Conservation (phyloP, 2,888 invertebrate genomes). For the Eilema caniola region DNA sequence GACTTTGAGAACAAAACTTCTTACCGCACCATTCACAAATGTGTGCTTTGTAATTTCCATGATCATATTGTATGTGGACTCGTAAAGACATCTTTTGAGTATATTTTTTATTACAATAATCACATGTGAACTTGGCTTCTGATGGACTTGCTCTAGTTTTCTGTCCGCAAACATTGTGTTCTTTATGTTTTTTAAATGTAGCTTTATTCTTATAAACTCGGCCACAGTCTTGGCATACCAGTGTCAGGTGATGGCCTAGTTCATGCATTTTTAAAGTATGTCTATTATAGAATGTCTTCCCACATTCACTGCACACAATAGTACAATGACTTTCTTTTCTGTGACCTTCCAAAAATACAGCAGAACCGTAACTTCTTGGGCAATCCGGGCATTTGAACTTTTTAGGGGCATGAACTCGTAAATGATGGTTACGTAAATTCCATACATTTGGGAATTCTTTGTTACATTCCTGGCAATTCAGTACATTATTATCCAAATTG, state of each 20-base stretch:
- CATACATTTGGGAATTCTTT: slow-evolving; percentile 59
- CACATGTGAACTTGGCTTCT: slow-evolving; percentile 72
- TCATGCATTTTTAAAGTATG: slow-evolving; percentile 70
- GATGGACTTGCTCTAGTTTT: slow-evolving; percentile 65
- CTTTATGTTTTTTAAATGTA: slow-evolving; percentile 71
- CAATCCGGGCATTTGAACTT: slow-evolving; percentile 64
- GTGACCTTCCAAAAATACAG: slow-evolving; percentile 59
- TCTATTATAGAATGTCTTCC: slow-evolving; percentile 67
- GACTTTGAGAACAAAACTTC: slow-evolving; percentile 75
- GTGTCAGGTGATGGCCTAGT: slow-evolving; percentile 59
- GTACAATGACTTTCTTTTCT: slow-evolving; percentile 62
- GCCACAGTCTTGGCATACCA: slow-evolving; percentile 74
- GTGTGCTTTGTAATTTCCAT: slow-evolving; percentile 74
- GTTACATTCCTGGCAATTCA: slow-evolving; percentile 67
- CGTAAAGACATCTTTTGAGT: slow-evolving; percentile 75
- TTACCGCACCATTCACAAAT: slow-evolving; percentile 77
- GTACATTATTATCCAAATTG: slow-evolving; percentile 35
- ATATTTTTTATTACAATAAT: slow-evolving; percentile 77
- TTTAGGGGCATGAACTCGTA: slow-evolving; percentile 70
- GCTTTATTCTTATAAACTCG: slow-evolving; percentile 70
- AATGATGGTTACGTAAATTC: slow-evolving; percentile 66
- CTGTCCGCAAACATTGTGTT: slow-evolving; percentile 67
- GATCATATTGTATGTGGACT: slow-evolving; percentile 78
- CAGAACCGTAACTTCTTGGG: slow-evolving; percentile 61
- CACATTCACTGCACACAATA: slow-evolving; percentile 70